These are phyloP conservation scores for Cyanoramphus novaezelandiae DNA, from an alignment of 2,113 vertebrate genomes.

Conservation along the genomic window DNA sequence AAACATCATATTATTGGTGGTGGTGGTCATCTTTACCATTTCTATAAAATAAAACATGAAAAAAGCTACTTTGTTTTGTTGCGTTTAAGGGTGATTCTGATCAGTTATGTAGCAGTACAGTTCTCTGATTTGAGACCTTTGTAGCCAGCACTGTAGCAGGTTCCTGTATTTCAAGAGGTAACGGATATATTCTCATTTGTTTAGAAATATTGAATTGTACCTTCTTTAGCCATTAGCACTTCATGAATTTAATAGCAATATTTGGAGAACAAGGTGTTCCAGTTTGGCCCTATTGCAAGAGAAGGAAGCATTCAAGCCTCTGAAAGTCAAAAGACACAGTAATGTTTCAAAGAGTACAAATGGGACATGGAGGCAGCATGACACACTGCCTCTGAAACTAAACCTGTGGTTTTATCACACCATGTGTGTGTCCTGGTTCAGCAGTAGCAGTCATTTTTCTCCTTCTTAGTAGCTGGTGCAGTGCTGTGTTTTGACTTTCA, in stretches of 20 bases:
- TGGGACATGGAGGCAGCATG: background rate
- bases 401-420: background rate
- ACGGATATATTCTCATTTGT: background rate
- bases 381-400: background rate
- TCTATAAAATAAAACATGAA: background rate
- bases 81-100: background rate
- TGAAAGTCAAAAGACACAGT: background rate
- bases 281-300: background rate
- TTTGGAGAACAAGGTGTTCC: background rate
- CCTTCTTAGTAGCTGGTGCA: too few species aligned
- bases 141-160: background rate
- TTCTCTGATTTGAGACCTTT: background rate
- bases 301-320: background rate
- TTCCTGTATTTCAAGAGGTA: background rate
- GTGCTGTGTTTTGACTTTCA: too few species aligned
- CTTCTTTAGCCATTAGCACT: background rate
- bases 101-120: fast-evolving
- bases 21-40: background rate
- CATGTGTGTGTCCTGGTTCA: too few species aligned
- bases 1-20: background rate
- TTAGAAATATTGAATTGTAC: background rate
- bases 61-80: background rate
- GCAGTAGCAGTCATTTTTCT: too few species aligned
- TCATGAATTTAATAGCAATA: background rate
- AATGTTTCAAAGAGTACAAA: background rate